Percentiles rank a stretch among this genome's conserved stretches.
Evolutionary conservation across 2,888 invertebrate genomes (phyloP).

Genomic region (Ligdia adustata): DNA sequence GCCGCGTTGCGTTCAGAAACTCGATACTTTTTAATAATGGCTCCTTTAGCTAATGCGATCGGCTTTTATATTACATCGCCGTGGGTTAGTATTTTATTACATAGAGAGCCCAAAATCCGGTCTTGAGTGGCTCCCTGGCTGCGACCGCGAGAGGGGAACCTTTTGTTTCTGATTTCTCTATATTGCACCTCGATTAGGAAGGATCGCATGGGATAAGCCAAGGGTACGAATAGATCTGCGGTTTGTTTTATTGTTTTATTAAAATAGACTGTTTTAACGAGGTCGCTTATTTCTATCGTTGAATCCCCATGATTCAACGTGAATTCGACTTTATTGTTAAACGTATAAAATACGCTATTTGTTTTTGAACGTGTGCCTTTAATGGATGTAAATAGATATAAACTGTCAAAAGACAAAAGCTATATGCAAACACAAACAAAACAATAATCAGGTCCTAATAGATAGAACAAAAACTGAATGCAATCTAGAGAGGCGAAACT

Average conservation of each 20-base stretch:
- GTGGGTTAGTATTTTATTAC: constrained; percentile 79
- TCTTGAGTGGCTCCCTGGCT: constrained; percentile 57
- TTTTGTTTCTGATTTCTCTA: constrained; percentile 57
- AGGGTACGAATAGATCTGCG: constrained; percentile 46
- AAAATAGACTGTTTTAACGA: no score
- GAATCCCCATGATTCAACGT: no score
- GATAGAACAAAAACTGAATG: constrained; percentile 61
- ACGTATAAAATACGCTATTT: no score
- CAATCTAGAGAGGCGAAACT: constrained; percentile 65
- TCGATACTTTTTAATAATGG: constrained; percentile 84
- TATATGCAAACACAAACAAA: constrained; percentile 27
- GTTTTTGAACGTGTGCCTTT: no score
- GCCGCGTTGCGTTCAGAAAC: constrained; percentile 73
- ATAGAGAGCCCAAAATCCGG: constrained; percentile 67
- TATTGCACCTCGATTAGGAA: constrained; percentile 58
- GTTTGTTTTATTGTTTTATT: constrained; percentile 41
- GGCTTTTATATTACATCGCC: constrained; percentile 73
- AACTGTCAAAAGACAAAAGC: constrained; percentile 13
- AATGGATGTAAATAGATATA: no score
- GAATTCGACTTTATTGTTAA: no score
- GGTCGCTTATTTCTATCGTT: no score
- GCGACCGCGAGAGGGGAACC: constrained; percentile 41
- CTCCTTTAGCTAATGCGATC: constrained; percentile 82
- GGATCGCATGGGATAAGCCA: constrained; percentile 44
- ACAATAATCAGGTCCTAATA: constrained; percentile 39